Base-by-base conservation (phyloP, 2,888 invertebrate genomes). In the Mesodorylaimus sp. region DNA sequence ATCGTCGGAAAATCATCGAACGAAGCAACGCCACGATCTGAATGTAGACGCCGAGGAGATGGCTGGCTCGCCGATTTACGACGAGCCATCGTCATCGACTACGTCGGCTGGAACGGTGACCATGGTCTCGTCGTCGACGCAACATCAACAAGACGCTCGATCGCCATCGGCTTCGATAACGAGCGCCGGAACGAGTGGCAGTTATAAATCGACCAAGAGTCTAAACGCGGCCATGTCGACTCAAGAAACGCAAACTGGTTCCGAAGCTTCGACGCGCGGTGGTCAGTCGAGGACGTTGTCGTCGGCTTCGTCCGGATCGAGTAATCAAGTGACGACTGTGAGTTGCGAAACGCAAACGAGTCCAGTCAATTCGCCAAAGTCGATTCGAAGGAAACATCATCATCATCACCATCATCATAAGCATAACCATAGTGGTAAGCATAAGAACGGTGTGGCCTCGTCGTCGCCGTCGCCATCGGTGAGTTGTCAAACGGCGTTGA, bases 321-420 rank as follows among this genome's bases (percentile, higher is more conserved):
- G 10, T 36, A 10, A 10, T 36, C 10, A 10, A 36, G n/a, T 36
- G 19, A 42, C 24, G 38, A 50, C 54, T 23, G 59, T 60, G 32
- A 59, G 55, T 37, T 60, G 58, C 24, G 59, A 65, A 48, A 66
- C 66, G 26, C 66, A 67, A 52, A 66, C 66, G 21, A 63, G 62
- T 27, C 66, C 66, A 19, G 52, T 50, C 7, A 54, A 55, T 41
- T 65, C 65, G n/a, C 65, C 65, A 3, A 56, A 59, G 48, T 55
- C 57, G 48, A 48, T 50, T 36, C 54, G 56, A 48, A 45, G 54
- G 48, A 58, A 58, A 55, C 54, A 69, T 3, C 67, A 69, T 45
- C 68, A 69, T 51, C 68, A 68, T 56, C 69, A 71, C 55, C 69
- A 68, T 13, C 70, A 57, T 45, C 58, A 60, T 44, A 45, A 56